Conservation (phyloP, 2,113 vertebrate genomes). For the Gallinago paraguaiae region DNA sequence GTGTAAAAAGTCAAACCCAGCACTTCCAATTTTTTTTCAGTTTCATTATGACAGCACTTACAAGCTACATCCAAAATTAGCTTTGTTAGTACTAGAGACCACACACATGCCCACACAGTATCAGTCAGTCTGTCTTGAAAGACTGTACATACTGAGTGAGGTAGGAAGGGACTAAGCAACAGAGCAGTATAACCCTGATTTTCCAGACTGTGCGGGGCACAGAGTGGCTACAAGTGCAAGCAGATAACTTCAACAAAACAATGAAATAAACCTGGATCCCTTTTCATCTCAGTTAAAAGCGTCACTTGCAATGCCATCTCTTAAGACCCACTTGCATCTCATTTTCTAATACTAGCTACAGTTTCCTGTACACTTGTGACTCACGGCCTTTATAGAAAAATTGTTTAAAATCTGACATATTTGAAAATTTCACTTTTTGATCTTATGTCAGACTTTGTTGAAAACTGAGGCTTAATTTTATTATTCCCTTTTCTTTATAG, state of each 20-base stretch:
- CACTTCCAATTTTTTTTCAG: neutral
- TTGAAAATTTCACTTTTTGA: neutral
- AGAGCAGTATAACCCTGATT: neutral
- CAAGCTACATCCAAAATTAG: neutral
- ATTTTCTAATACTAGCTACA: neutral
- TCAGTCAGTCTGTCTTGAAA: neutral
- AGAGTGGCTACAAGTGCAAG: neutral
- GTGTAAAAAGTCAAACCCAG: neutral
- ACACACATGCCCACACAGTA: neutral
- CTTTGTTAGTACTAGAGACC: conserved; percentile 7
- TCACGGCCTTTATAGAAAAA: neutral
- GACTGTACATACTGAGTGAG: neutral
- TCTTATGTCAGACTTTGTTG: neutral
- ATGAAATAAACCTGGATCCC: neutral
- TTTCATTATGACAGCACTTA: neutral
- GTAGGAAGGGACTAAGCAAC: neutral
- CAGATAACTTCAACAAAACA: neutral
- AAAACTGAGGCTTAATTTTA: conserved; percentile 27
- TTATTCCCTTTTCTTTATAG: neutral
- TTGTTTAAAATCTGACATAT: neutral
- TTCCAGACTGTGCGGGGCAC: neutral
- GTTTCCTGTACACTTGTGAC: neutral
- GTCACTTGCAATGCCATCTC: neutral
- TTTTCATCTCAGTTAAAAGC: neutral
- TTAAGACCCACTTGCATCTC: neutral